Percentiles rank a stretch among this genome's conserved stretches.
phyloP scores from a whole-genome alignment of 2,888 invertebrate species.

The Microdon myrmicae region DNA sequence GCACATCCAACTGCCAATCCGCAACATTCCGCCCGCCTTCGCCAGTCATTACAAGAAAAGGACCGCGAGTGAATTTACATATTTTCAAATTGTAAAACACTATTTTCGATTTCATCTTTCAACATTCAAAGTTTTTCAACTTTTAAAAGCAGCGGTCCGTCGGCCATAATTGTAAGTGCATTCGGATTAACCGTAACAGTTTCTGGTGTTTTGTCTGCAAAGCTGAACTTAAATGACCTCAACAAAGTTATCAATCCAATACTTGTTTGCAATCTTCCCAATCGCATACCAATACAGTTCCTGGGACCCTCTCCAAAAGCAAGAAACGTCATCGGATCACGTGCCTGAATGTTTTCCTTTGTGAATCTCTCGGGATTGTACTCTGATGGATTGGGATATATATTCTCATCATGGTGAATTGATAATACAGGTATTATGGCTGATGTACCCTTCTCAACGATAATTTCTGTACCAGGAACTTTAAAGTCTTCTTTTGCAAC shows the following conservation, averaged over 20 bases:
- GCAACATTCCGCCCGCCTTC: too few relatives aligned
- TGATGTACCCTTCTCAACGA: slow-evolving; percentile 60
- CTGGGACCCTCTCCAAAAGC: slow-evolving; percentile 64
- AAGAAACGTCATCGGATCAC: slow-evolving; percentile 60
- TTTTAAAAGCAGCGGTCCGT: slow-evolving; percentile 42
- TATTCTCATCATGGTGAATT: slow-evolving; percentile 66
- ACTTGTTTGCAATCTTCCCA: slow-evolving; percentile 60
- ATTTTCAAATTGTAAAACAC: too few relatives aligned
- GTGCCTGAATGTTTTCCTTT: slow-evolving; percentile 55
- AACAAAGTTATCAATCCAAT: slow-evolving; percentile 58
- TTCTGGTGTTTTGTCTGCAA: slow-evolving; percentile 42
- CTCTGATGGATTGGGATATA: slow-evolving; percentile 65
- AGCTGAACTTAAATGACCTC: slow-evolving; percentile 53
- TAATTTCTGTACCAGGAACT: slow-evolving; percentile 57
- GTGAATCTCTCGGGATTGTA: slow-evolving; percentile 67
- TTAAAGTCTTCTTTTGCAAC: slow-evolving; percentile 59
- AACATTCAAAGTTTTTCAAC: slow-evolving; percentile 50
- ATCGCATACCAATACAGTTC: slow-evolving; percentile 61
- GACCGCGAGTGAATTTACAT: too few relatives aligned
- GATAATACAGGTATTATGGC: slow-evolving; percentile 62
- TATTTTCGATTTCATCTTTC: too few relatives aligned
- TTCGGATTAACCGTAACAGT: slow-evolving; percentile 43
- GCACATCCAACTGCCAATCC: neutral
- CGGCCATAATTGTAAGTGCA: slow-evolving; percentile 22
- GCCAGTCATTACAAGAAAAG: too few relatives aligned